Evolutionary conservation across 1,140 invertebrate species (phyloP), one percentile per base, ranked within the genome.

Genomic region (Musca domestica): DNA sequence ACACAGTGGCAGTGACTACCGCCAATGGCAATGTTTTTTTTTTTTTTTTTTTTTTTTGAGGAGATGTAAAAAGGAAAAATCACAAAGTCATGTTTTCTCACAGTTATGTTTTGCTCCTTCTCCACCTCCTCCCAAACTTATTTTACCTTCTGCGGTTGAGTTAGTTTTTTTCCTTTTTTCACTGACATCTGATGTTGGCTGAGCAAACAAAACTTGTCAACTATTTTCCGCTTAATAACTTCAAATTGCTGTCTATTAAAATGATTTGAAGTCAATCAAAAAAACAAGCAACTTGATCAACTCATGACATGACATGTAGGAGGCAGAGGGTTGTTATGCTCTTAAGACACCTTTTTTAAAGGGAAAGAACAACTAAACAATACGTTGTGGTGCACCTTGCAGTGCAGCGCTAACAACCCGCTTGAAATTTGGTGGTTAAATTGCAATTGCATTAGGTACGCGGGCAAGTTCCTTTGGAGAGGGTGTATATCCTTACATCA

Each of bases 81-180:
- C 47, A 66, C 47, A 66, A 66, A 66, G 64, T 66, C 64, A 66
- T 51, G 49, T 66, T 66, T 66, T 54, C 64, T 51, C 64, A 66
- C 49, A 54, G 64, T 48, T 64, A 48, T 64, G 22, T 63, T 64
- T 47, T 49, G 48, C 25, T 47, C 10, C 20, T 46, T 64, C 30
- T 61, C 3, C 20, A 27, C 14, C 19, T 52, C 27, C 15, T 10
- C 10, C 58, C 30, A 48, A 64, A 64, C 14, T 5, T 41, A 12
- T 41, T 41, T 41, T 41, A 41, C 34, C 34, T 41, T 41, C 10
- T 9, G 34, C 10, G 34, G 4, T 41, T 41, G 34, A n/a, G n/a
- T n/a, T n/a, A n/a, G 10, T 41, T 5, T 41, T 41, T 41, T n/a
- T n/a, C n/a, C n/a, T n/a, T n/a, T n/a, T n/a, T n/a, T n/a, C n/a